Percentiles rank a stretch among this genome's conserved stretches.
phyloP scores from a whole-genome alignment of 1,140 invertebrate species.

The Lucilia sericata region DNA sequence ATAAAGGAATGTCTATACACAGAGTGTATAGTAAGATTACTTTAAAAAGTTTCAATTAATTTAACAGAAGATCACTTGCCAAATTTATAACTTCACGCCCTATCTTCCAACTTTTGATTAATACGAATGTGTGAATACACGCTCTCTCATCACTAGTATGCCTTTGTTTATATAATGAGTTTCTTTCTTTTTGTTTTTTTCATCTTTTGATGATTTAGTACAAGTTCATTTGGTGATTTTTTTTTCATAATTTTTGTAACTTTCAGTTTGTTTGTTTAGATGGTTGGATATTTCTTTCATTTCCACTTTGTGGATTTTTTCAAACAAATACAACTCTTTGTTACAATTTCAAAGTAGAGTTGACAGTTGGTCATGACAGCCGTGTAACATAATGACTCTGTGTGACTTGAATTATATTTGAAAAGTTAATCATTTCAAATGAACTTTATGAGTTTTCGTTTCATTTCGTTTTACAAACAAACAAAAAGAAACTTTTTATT shows the following conservation, averaged over 20 bases:
- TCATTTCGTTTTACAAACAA: not conserved
- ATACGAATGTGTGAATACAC: not conserved
- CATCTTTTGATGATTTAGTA: conserved; percentile 4
- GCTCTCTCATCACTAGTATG: not conserved
- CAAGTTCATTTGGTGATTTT: conserved; percentile 4
- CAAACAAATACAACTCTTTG: conserved; percentile 26
- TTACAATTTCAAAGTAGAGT: conserved; percentile 16
- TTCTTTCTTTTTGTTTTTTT: not conserved
- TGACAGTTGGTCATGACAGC: conserved; percentile 25
- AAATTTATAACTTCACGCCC: not conserved
- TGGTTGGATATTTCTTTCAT: not conserved
- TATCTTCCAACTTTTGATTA: not conserved
- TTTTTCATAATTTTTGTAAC: not conserved
- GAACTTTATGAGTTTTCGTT: not conserved
- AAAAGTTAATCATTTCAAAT: conserved; percentile 17
- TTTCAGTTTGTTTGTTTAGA: not conserved
- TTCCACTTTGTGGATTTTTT: not conserved
- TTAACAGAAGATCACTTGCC: no score
- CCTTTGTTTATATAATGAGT: conserved; percentile 5
- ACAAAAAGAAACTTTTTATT: not conserved
- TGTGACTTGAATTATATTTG: conserved; percentile 21
- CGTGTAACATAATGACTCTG: conserved; percentile 10
- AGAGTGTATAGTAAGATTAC: no score
- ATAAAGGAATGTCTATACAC: no score
- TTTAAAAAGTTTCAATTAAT: no score